phyloP scores from a whole-genome alignment of 2,797 vertebrate species.

The Pelodytes ibericus region DNA sequence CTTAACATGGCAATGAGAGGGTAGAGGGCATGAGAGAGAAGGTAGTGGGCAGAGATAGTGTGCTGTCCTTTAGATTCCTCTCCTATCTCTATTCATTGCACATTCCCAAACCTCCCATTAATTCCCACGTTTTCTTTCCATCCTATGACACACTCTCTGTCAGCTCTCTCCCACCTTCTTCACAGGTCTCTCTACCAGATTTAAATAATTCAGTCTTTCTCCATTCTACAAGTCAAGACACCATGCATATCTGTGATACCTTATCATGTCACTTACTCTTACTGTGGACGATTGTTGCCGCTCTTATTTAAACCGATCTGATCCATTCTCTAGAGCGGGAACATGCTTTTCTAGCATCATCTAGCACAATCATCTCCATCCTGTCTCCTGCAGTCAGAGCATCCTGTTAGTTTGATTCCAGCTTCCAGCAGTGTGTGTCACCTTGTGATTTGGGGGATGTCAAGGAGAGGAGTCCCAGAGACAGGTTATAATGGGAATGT shows the following conservation, averaged over 20 bases:
- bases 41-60: background rate
- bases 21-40: background rate
- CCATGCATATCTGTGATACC: background rate
- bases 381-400: background rate
- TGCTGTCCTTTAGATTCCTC: background rate
- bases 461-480: constrained; percentile 3
- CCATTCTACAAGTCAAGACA: background rate
- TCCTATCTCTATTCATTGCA: background rate
- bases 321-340: background rate
- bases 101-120: background rate
- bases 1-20: background rate
- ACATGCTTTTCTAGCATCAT: background rate
- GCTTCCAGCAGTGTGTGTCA: background rate
- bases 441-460: constrained; percentile 4
- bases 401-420: background rate
- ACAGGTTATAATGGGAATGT: constrained; percentile 7
- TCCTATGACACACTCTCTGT: background rate
- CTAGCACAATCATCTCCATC: background rate
- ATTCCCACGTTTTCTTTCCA: background rate
- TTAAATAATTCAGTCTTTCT: background rate
- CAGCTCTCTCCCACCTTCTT: too few species aligned
- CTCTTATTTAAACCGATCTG: background rate
- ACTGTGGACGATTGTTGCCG: background rate
- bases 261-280: background rate
- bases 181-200: background rate